A percentile compares a stretch with the other conserved stretches of the same genome.
Evolutionary conservation across 2,113 vertebrate genomes (phyloP).

Genomic region (Lampris megalopsis): DNA sequence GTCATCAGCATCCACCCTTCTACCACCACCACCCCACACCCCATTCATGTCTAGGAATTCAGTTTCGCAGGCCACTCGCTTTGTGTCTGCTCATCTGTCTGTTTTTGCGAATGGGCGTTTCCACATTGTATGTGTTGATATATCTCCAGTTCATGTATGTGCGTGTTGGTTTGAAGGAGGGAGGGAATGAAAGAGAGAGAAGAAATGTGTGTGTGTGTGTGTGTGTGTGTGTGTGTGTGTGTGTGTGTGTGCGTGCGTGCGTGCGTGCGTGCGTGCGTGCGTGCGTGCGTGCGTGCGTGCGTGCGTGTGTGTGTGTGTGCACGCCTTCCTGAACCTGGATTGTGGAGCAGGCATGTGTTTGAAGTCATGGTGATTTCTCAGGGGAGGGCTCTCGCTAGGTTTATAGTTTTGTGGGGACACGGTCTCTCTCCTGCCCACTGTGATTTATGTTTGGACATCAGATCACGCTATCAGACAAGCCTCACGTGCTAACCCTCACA

Average conservation of each 20-base stretch:
- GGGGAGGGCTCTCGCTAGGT: constrained; percentile 63
- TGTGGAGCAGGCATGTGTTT: constrained; percentile 38
- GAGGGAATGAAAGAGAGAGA: neutral
- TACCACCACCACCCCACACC: neutral
- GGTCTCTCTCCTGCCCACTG: constrained; percentile 71
- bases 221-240: constrained; percentile 31
- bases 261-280: no score
- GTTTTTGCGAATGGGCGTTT: constrained; percentile 3
- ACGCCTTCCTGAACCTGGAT: constrained; percentile 32
- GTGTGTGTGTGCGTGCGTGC: constrained; percentile 14
- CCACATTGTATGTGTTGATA: constrained; percentile 45
- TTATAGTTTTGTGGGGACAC: constrained; percentile 59
- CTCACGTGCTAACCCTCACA: constrained; percentile 64
- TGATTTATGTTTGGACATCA: constrained; percentile 79
- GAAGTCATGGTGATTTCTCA: constrained; percentile 78
- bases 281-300: constrained; percentile 17
- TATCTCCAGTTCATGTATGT: constrained; percentile 41
- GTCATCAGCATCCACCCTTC: neutral
- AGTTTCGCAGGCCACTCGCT: constrained; percentile 28
- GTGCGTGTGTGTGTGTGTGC: constrained; percentile 31
- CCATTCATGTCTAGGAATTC: constrained; percentile 3
- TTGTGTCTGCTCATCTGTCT: constrained; percentile 3
- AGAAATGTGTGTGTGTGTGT: constrained; percentile 11
- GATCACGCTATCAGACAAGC: constrained; percentile 62
- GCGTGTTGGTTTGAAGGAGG: constrained; percentile 14